These are phyloP conservation scores for Drosophila biarmipes DNA, from an alignment of 1,140 invertebrate species.

Conservation along the genomic window DNA sequence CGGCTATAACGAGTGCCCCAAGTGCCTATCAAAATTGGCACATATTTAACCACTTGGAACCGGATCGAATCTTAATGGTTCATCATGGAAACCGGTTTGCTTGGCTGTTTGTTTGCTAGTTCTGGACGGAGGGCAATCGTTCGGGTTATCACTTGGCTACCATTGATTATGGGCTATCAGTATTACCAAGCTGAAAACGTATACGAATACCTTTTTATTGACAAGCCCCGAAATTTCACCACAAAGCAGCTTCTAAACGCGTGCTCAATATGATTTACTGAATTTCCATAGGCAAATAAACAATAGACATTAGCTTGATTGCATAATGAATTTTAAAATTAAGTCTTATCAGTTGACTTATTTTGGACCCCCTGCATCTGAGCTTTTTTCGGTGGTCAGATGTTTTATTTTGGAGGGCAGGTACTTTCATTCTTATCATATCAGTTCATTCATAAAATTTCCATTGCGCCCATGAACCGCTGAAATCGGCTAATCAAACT, in stretches of 20 bases:
- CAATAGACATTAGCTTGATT: slow-evolving; percentile 11
- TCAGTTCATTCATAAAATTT: slow-evolving; percentile 11
- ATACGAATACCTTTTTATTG: slow-evolving; percentile 10
- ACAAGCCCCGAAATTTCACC: slow-evolving; percentile 40
- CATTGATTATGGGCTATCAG: slow-evolving; percentile 20
- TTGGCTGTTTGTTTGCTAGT: slow-evolving; percentile 26
- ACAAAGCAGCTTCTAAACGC: slow-evolving; percentile 29
- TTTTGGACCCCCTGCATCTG: slow-evolving; percentile 7
- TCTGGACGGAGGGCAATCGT: slow-evolving; percentile 50
- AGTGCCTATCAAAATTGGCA: slow-evolving; percentile 71
- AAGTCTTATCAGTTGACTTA: slow-evolving; percentile 9
- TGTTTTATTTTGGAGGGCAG: slow-evolving; percentile 23
- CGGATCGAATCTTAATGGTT: slow-evolving; percentile 40
- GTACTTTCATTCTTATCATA: not conserved
- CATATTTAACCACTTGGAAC: slow-evolving; percentile 58
- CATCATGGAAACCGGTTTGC: slow-evolving; percentile 56
- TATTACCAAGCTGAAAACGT: slow-evolving; percentile 17
- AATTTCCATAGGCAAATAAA: not conserved
- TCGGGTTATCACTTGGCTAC: slow-evolving; percentile 41
- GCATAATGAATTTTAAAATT: slow-evolving; percentile 20
- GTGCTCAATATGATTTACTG: slow-evolving; percentile 41
- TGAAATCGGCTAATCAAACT: not conserved
- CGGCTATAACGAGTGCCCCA: slow-evolving; percentile 31
- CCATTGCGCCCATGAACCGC: slow-evolving; percentile 13
- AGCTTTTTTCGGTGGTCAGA: slow-evolving; percentile 2